These are phyloP conservation scores for Meteorus cinctellus DNA, from an alignment of 2,888 invertebrate genomes.

Conservation along the genomic window DNA sequence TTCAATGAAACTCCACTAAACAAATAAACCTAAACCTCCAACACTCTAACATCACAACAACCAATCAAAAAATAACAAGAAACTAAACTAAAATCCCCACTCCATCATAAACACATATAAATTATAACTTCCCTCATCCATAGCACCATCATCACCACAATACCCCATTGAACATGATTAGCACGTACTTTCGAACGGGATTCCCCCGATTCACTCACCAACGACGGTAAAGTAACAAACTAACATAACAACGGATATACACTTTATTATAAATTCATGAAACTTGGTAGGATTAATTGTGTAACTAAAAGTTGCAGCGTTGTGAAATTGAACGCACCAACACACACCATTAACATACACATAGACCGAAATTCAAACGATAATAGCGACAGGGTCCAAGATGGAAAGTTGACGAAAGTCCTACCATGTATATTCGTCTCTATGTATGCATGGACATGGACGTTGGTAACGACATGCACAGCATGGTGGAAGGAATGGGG, in stretches of 20 bases:
- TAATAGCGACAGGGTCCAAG: slow-evolving; percentile 8
- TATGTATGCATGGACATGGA: neutral
- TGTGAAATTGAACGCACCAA: slow-evolving; percentile 18
- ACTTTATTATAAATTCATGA: slow-evolving; percentile 13
- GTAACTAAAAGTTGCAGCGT: slow-evolving; percentile 8
- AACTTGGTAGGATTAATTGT: slow-evolving; percentile 33
- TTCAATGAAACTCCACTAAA: no score
- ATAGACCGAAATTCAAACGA: neutral
- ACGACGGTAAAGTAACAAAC: neutral
- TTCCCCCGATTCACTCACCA: neutral
- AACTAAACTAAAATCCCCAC: no score
- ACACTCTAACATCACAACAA: no score
- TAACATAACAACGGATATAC: neutral
- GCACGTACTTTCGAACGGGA: neutral
- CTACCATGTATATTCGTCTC: neutral
- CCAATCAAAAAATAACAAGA: no score
- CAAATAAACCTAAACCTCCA: no score
- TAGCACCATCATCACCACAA: neutral
- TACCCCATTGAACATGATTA: neutral
- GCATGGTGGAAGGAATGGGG: neutral
- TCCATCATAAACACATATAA: neutral
- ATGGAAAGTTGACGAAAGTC: slow-evolving; percentile 19
- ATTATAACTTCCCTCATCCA: neutral
- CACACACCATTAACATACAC: neutral
- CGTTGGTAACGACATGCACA: slow-evolving; percentile 1